Conservation (phyloP, 2,797 vertebrate species). For the Sparidentex hasta region DNA sequence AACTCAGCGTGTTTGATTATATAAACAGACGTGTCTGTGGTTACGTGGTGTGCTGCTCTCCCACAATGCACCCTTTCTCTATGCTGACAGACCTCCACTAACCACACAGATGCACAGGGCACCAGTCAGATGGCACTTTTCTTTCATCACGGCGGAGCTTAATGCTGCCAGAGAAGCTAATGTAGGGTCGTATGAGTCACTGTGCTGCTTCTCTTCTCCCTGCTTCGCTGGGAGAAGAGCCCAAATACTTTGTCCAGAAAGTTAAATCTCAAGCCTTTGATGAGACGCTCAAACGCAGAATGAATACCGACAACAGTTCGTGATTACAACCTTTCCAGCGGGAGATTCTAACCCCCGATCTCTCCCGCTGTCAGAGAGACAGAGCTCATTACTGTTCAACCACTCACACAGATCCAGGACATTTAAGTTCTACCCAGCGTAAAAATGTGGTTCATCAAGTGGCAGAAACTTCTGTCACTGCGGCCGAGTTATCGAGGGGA, state of each 20-base stretch:
- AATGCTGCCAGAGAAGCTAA: conserved; percentile 21
- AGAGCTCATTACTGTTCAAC: neutral
- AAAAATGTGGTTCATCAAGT: neutral
- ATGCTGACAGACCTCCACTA: neutral
- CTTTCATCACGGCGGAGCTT: conserved; percentile 4
- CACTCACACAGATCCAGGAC: conserved; percentile 21
- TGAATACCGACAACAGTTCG: conserved; percentile 24
- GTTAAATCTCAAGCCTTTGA: conserved; percentile 24
- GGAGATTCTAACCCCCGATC: conserved; percentile 25
- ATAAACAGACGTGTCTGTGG: neutral
- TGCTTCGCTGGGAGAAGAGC: conserved; percentile 22
- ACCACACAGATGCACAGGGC: conserved; percentile 11
- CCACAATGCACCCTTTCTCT: neutral
- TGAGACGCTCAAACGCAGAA: conserved; percentile 30
- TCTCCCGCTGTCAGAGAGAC: conserved; percentile 28
- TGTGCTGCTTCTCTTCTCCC: neutral
- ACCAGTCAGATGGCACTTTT: neutral
- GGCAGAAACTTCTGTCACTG: neutral
- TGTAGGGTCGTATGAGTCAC: conserved; percentile 14
- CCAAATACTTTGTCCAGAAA: conserved; percentile 13
- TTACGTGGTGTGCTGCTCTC: neutral
- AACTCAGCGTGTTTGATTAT: neutral
- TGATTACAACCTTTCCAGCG: conserved; percentile 29
- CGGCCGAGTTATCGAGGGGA: neutral
- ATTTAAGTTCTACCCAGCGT: conserved; percentile 16